Evolutionary conservation across 2,888 invertebrate genomes (phyloP).

Genomic region (Dione juno): DNA sequence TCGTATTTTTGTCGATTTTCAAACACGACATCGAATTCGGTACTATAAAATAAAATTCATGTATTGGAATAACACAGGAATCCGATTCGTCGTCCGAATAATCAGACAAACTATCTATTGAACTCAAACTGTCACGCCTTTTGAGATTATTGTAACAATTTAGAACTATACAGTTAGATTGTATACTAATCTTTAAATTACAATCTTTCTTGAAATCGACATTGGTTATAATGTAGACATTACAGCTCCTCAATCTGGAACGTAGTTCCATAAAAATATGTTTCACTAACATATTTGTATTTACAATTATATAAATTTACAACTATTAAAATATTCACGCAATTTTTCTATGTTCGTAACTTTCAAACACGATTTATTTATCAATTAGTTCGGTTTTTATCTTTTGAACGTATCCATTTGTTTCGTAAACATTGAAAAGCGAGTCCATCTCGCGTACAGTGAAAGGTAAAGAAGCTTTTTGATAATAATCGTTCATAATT

Average conservation of each 20-base stretch:
- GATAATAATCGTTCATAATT: constrained; percentile 91
- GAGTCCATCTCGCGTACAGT: constrained; percentile 89
- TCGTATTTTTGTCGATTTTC: constrained; percentile 73
- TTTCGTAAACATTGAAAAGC: constrained; percentile 86
- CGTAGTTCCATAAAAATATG: constrained; percentile 84
- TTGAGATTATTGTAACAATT: constrained; percentile 67
- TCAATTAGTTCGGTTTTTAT: constrained; percentile 67
- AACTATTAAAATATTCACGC: neutral
- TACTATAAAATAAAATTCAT: constrained; percentile 73
- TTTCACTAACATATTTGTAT: constrained; percentile 73
- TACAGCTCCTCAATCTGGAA: constrained; percentile 84
- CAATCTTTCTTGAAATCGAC: constrained; percentile 71
- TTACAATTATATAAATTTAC: constrained; percentile 20
- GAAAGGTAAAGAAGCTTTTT: constrained; percentile 91
- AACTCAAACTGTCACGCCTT: constrained; percentile 73
- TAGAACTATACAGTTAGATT: constrained; percentile 72
- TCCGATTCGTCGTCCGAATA: constrained; percentile 72
- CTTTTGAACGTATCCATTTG: constrained; percentile 80
- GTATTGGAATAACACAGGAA: constrained; percentile 65
- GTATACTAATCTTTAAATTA: constrained; percentile 76
- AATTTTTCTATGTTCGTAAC: neutral
- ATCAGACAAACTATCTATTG: constrained; percentile 77
- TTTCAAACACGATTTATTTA: constrained; percentile 55
- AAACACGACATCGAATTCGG: constrained; percentile 81
- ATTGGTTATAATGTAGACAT: constrained; percentile 82